Percentiles rank a stretch among this genome's conserved stretches.
Conservation (phyloP, 2,113 vertebrate genomes). For the Hypocryptadius cinnamomeus region DNA sequence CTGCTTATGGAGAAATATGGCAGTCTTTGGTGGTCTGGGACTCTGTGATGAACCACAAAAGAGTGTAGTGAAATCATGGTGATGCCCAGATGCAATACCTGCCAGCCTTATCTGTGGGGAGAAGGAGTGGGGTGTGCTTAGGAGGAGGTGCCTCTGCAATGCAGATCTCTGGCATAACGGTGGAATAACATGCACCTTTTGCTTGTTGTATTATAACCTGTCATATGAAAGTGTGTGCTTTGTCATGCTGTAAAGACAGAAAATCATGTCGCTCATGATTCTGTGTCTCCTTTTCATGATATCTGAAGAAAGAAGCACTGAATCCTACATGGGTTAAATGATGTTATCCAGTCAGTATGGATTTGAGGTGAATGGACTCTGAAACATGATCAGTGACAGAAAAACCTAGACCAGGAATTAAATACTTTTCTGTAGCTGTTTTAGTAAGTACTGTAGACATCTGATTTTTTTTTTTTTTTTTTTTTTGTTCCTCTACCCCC, state of each 20-base stretch:
- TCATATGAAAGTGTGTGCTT: background rate
- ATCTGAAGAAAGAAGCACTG: background rate
- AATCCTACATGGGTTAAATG: background rate
- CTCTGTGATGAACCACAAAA: background rate
- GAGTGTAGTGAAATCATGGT: background rate
- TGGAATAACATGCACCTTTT: background rate
- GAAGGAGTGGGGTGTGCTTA: fast-evolving
- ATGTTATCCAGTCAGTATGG: background rate
- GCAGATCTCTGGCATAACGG: background rate
- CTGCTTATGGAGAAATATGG: background rate
- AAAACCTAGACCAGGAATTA: background rate
- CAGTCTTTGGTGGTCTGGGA: background rate
- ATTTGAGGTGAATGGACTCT: background rate
- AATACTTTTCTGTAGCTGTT: background rate
- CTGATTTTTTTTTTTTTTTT: background rate
- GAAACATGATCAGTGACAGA: background rate
- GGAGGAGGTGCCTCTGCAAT: background rate
- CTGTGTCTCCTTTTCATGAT: background rate
- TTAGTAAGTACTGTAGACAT: background rate
- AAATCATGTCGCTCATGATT: fast-evolving
- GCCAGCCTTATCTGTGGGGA: no score
- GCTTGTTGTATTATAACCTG: background rate
- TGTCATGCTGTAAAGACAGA: background rate
- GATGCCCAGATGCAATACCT: background rate
- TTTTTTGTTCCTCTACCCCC: no score